Evolutionary conservation across 2,888 invertebrate genomes (phyloP), one percentile per base, ranked within the genome.

Genomic region (Macrophya annulata): DNA sequence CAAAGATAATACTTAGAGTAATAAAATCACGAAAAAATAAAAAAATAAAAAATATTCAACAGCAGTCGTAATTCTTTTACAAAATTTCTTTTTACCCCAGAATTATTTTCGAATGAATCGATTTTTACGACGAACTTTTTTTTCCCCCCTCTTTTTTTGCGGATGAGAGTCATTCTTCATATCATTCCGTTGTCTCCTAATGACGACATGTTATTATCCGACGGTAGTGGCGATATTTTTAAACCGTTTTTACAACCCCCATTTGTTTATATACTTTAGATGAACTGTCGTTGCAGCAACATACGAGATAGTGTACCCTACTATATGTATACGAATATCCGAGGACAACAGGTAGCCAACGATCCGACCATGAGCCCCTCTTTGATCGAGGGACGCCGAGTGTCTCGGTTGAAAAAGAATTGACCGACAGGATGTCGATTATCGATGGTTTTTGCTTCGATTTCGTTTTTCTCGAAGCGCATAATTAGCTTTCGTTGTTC

Each of bases 401-500:
- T 81, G 62, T 62, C 81, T 81, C 15, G 62, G 31, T 25, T 17
- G 83, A 51, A 65, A 68, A 83, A 83, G 17, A 17, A 83, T 83
- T 68, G 83, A 79, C 84, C 81, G 86, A 83, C 86, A 85, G 86
- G 86, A 86, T 86, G 86, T 86, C 86, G 85, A 86, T 86, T 86
- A 86, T 86, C 85, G 85, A 86, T 77, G 85, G 84, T 85, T 85
- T 85, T 85, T 85, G 84, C 84, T 68, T 43, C 71, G 71, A 83
- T 88, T 85, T 68, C 48, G 88, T 88, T 88, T 87, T 88, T 89
- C 88, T 87, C 88, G 89, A 89, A 90, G 90, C 90, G 91, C 92
- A 91, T 92, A 92, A 92, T 92, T 92, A 92, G 91, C 92, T 92
- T 92, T 92, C 91, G 90, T 91, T 92, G 91, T 91, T 92, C 90